These are phyloP conservation scores for Sebastes fasciatus DNA, from an alignment of 2,113 vertebrate genomes.

Conservation along the genomic window DNA sequence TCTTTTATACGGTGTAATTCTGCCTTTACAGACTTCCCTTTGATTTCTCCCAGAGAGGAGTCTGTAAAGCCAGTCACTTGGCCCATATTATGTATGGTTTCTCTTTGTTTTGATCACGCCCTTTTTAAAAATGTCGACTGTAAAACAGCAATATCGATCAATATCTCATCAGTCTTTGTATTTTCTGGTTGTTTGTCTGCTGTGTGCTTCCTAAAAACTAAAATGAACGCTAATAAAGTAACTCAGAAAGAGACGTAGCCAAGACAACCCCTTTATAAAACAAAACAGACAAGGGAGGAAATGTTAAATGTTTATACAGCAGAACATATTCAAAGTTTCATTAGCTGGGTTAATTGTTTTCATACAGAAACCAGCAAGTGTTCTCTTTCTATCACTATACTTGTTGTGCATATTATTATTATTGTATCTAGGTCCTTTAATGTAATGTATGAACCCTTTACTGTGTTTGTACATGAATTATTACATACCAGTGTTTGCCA, in stretches of 20 bases:
- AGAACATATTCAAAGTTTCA: neutral
- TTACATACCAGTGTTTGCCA: neutral
- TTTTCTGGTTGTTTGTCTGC: slow-evolving; percentile 8
- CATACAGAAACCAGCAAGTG: neutral
- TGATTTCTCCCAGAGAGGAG: slow-evolving; percentile 26
- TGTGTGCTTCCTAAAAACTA: neutral
- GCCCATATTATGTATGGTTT: neutral
- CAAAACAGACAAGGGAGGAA: neutral
- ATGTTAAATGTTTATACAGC: slow-evolving; percentile 5
- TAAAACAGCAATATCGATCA: neutral
- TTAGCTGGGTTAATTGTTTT: neutral
- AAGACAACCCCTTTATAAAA: slow-evolving; percentile 1
- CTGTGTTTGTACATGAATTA: neutral
- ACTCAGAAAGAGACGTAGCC: slow-evolving; percentile 19
- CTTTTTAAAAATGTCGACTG: neutral
- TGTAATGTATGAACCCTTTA: neutral
- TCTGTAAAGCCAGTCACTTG: slow-evolving; percentile 14
- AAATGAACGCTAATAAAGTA: slow-evolving; percentile 8
- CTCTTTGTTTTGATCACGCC: neutral
- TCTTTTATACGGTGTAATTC: slow-evolving; percentile 66
- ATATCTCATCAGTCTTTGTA: neutral
- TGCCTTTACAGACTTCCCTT: slow-evolving; percentile 43
- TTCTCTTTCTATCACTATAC: neutral
- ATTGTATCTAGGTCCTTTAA: neutral
- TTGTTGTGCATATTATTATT: neutral